Evolutionary conservation across 1,140 invertebrate species (phyloP).

Genomic region (Thrips palmi): DNA sequence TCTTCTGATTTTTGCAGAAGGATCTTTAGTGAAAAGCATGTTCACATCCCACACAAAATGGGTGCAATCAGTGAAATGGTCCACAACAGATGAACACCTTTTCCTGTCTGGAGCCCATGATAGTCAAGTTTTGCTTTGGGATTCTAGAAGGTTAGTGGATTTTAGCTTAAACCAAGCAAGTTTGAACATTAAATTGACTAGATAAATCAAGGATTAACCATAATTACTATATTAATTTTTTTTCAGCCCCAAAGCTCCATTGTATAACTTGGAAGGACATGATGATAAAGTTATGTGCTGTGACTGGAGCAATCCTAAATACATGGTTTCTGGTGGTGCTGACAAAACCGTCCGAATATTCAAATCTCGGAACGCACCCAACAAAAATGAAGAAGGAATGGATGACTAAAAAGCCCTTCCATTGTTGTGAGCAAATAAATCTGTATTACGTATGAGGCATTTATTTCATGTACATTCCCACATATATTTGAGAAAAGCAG

Average conservation of each 20-base stretch:
- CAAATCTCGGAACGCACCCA: no score
- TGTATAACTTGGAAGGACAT: slow-evolving; percentile 87
- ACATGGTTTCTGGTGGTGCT: slow-evolving; percentile 78
- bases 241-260: slow-evolving; percentile 69
- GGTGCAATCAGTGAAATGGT: slow-evolving; percentile 84
- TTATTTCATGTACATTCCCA: no score
- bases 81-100: slow-evolving; percentile 57
- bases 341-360: slow-evolving; percentile 90
- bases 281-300: slow-evolving; percentile 85
- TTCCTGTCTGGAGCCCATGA: slow-evolving; percentile 93
- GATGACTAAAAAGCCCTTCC: no score
- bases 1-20: slow-evolving; percentile 39
- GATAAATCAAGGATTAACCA: background rate
- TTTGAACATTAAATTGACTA: slow-evolving; percentile 9
- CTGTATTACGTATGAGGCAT: no score
- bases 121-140: slow-evolving; percentile 84
- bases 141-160: slow-evolving; percentile 55
- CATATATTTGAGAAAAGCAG: no score
- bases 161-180: background rate
- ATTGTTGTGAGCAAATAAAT: no score
- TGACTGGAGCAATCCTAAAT: slow-evolving; percentile 77
- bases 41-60: slow-evolving; percentile 83
- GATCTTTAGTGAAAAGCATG: slow-evolving; percentile 64
- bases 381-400: no score
- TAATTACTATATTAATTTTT: slow-evolving; percentile 16